A percentile compares a stretch with the other conserved stretches of the same genome.
phyloP scores from a whole-genome alignment of 2,797 vertebrate genomes.

The Sebastes nivosus region DNA sequence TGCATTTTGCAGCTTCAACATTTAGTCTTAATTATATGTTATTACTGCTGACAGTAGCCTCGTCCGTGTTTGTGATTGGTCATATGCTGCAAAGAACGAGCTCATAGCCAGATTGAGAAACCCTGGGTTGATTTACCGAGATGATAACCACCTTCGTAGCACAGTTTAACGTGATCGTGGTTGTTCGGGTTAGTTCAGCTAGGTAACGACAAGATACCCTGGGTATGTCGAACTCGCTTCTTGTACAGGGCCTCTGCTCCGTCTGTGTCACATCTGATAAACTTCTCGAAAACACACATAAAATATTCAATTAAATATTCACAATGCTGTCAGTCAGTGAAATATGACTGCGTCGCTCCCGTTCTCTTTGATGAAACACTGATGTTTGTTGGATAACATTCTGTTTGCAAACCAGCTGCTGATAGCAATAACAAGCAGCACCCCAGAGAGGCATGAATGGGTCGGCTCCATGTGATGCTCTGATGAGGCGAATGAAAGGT shows the following conservation, averaged over 20 bases:
- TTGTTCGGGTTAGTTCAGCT: too few species aligned
- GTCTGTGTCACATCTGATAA: slow-evolving; percentile 25
- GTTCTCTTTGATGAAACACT: slow-evolving; percentile 48
- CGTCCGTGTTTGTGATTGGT: too few species aligned
- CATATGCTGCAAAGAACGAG: too few species aligned
- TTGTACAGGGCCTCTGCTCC: background rate
- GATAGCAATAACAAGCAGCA: slow-evolving; percentile 50
- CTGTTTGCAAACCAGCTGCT: slow-evolving; percentile 53
- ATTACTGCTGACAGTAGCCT: too few species aligned
- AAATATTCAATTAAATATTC: slow-evolving; percentile 54
- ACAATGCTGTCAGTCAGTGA: slow-evolving; percentile 44
- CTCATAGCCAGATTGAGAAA: too few species aligned
- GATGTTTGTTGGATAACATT: slow-evolving; percentile 52
- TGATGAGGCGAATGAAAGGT: slow-evolving; percentile 58
- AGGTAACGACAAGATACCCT: too few species aligned
- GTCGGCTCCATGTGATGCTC: slow-evolving; percentile 5
- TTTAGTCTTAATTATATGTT: too few species aligned
- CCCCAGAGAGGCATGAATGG: slow-evolving; percentile 51
- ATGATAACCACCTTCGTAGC: too few species aligned
- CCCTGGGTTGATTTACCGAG: too few species aligned
- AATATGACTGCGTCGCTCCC: slow-evolving; percentile 27
- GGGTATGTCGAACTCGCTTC: too few species aligned
- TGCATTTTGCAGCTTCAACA: too few species aligned
- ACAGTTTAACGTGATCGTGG: too few species aligned
- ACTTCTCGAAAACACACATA: slow-evolving; percentile 24